A percentile compares a stretch with the other conserved stretches of the same genome.
phyloP scores from a whole-genome alignment of 2,113 vertebrate genomes.

The Crotalus tigris region DNA sequence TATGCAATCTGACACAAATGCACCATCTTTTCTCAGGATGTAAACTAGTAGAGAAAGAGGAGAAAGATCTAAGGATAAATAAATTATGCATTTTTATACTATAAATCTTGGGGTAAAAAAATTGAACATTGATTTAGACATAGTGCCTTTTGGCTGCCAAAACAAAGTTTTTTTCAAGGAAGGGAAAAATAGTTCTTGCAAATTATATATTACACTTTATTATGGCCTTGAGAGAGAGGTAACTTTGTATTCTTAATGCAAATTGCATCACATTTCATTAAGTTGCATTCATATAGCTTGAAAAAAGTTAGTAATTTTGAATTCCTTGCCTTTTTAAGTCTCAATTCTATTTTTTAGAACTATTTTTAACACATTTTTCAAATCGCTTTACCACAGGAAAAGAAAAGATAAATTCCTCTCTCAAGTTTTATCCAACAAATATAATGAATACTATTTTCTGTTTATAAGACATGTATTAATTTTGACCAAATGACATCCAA shows the following conservation, averaged over 20 bases:
- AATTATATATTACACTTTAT: not conserved
- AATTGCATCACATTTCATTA: constrained; percentile 8
- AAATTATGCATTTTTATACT: accelerated
- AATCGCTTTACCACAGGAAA: not conserved
- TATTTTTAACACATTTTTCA: not conserved
- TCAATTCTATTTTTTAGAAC: not conserved
- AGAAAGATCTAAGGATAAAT: not conserved
- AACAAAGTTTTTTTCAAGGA: not conserved
- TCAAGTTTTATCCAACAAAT: not conserved
- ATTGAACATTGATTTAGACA: not conserved
- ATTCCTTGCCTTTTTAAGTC: constrained; percentile 27
- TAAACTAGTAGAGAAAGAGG: not conserved
- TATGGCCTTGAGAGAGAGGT: not conserved
- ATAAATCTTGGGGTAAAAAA: not conserved
- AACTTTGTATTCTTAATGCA: constrained; percentile 24
- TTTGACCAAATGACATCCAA: not conserved
- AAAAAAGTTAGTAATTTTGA: constrained; percentile 34
- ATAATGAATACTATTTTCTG: constrained; percentile 1
- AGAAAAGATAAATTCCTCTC: constrained; percentile 20
- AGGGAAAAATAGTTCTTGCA: not conserved
- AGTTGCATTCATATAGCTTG: not conserved
- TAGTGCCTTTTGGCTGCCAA: not conserved
- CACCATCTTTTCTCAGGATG: not conserved
- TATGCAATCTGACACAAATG: not conserved
- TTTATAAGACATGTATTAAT: constrained; percentile 12